Conservation (phyloP, 2,888 invertebrate species). For the Camptogramma bilineatum region DNA sequence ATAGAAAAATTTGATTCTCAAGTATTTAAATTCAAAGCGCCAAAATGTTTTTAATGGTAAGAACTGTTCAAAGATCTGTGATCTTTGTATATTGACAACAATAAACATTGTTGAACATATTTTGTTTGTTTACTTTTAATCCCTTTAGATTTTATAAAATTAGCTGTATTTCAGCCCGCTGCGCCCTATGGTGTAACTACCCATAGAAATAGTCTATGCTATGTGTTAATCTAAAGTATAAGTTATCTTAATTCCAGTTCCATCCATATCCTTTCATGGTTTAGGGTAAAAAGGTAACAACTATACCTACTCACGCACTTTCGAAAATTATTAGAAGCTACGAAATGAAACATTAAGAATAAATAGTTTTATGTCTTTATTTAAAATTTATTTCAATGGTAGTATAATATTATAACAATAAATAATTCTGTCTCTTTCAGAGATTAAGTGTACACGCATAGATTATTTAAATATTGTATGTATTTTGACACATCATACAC, state of each 20-base stretch:
- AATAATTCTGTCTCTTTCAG: conserved; percentile 80
- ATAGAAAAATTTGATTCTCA: no score
- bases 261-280: neutral
- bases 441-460: conserved; percentile 71
- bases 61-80: conserved; percentile 73
- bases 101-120: conserved; percentile 75
- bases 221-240: no score
- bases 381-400: conserved; percentile 80
- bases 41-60: conserved; percentile 66
- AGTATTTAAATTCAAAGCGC: conserved; percentile 23
- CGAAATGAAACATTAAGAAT: conserved; percentile 45
- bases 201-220: no score
- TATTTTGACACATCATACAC: conserved; percentile 73
- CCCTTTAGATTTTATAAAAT: neutral
- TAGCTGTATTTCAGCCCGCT: no score
- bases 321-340: no score
- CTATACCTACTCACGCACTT: neutral
- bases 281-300: neutral
- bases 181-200: neutral
- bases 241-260: no score
- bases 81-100: conserved; percentile 77
- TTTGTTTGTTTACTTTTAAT: conserved; percentile 42
- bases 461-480: conserved; percentile 58
- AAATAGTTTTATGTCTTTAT: conserved; percentile 72
- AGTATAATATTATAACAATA: conserved; percentile 76